phyloP scores from a whole-genome alignment of 2,797 vertebrate species.

The Danio choprae region DNA sequence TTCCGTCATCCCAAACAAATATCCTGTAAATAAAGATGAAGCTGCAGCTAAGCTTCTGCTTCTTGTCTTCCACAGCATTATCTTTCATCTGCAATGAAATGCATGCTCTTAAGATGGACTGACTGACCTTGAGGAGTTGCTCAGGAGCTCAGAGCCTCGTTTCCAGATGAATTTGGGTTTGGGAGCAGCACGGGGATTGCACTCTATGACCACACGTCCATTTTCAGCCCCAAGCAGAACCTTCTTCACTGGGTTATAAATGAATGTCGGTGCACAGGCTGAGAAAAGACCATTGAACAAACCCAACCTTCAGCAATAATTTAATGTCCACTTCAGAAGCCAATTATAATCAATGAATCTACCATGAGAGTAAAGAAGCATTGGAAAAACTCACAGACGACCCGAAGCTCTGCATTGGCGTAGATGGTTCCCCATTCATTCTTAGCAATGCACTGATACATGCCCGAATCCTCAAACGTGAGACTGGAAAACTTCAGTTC shows the following conservation, averaged over 20 bases:
- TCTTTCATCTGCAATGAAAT: neutral
- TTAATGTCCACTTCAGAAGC: neutral
- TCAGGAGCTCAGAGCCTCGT: slow-evolving; percentile 91
- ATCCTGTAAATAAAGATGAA: slow-evolving; percentile 75
- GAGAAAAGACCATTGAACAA: slow-evolving; percentile 51
- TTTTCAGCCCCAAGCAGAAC: slow-evolving; percentile 91
- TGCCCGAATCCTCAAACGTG: slow-evolving; percentile 91
- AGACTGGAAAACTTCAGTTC: slow-evolving; percentile 90
- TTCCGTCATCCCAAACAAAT: slow-evolving; percentile 90
- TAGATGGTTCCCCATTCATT: slow-evolving; percentile 92
- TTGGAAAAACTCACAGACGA: slow-evolving; percentile 83
- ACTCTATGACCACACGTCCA: slow-evolving; percentile 92
- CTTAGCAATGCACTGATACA: slow-evolving; percentile 98
- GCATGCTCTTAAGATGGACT: neutral
- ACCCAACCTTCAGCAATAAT: neutral
- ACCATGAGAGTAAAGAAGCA: neutral
- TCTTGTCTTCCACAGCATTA: neutral
- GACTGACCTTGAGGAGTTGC: slow-evolving; percentile 87
- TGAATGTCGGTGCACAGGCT: slow-evolving; percentile 94
- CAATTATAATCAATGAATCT: neutral
- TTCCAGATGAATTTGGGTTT: slow-evolving; percentile 92
- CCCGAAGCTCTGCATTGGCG: slow-evolving; percentile 93
- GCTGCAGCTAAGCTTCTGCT: neutral
- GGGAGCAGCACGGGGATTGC: slow-evolving; percentile 94
- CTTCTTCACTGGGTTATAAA: slow-evolving; percentile 93